phyloP scores from a whole-genome alignment of 2,797 vertebrate genomes.

The Crocidura indochinensis region DNA sequence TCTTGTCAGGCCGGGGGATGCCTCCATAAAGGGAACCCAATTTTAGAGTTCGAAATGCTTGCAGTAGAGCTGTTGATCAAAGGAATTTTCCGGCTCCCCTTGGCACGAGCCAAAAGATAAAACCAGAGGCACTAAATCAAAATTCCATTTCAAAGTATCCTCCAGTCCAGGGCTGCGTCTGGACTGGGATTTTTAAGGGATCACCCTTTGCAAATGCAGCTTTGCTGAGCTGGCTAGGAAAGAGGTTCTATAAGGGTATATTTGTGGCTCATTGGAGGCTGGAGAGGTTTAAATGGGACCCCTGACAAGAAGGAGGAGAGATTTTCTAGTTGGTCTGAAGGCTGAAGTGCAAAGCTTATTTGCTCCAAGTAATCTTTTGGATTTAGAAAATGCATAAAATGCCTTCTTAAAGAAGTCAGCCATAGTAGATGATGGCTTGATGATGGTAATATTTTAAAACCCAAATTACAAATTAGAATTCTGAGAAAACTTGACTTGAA shows the following conservation, averaged over 20 bases:
- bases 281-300: neutral
- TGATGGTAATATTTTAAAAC: too few relatives aligned
- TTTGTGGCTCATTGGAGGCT: neutral
- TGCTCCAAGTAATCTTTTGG: slow-evolving; percentile 52
- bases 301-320: neutral
- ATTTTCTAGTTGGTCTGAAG: slow-evolving; percentile 12
- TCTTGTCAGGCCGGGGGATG: slow-evolving; percentile 56
- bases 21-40: slow-evolving; percentile 74
- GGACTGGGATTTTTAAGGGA: slow-evolving; percentile 53
- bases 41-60: slow-evolving; percentile 78
- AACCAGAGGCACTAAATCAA: slow-evolving; percentile 77
- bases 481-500: too few relatives aligned
- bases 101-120: slow-evolving; percentile 72
- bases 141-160: slow-evolving; percentile 69
- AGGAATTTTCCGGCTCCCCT: neutral
- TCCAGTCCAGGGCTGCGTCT: slow-evolving; percentile 58
- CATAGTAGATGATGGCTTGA: neutral
- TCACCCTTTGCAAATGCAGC: slow-evolving; percentile 13
- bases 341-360: slow-evolving; percentile 57
- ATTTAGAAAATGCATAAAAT: slow-evolving; percentile 5
- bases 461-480: too few relatives aligned
- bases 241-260: neutral
- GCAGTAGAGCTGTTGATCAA: slow-evolving; percentile 24
- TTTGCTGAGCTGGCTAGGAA: neutral
- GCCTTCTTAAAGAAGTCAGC: slow-evolving; percentile 15